phyloP scores from a whole-genome alignment of 2,797 vertebrate genomes.

The Synanceia verrucosa region DNA sequence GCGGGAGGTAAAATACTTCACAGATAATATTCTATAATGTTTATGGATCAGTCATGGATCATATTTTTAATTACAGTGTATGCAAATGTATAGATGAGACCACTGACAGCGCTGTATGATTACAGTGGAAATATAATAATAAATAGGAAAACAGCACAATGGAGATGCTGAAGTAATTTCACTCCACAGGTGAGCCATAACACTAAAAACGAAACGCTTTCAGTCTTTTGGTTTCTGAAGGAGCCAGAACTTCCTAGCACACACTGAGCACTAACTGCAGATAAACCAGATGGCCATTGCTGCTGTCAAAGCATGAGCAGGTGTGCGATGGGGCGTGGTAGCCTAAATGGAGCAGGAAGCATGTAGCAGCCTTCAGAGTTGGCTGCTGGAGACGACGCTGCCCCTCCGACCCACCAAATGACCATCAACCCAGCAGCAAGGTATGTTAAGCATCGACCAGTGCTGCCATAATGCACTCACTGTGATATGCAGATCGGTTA shows the following conservation, averaged over 20 bases:
- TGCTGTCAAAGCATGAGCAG: neutral
- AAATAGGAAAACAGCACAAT: neutral
- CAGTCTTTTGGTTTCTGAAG: neutral
- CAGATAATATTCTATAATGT: conserved; percentile 12
- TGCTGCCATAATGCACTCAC: neutral
- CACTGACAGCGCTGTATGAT: neutral
- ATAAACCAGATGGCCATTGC: neutral
- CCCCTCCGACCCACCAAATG: neutral
- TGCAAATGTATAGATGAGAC: conserved; percentile 7
- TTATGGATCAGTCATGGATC: conserved; percentile 19
- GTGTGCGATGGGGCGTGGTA: neutral
- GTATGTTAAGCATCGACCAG: neutral
- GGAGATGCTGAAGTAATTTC: neutral
- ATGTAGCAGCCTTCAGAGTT: neutral
- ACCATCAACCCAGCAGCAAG: neutral
- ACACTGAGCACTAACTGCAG: neutral
- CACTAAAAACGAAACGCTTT: neutral
- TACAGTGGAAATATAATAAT: conserved; percentile 5
- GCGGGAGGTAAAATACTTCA: neutral
- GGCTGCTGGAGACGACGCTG: neutral
- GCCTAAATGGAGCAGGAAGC: neutral
- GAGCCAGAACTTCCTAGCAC: neutral
- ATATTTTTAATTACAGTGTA: conserved; percentile 24
- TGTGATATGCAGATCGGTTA: neutral
- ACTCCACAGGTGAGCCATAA: neutral